Evolutionary conservation across 2,888 invertebrate genomes (phyloP), one percentile per base, ranked within the genome.

Genomic region (Phrixothrix hirtus): DNA sequence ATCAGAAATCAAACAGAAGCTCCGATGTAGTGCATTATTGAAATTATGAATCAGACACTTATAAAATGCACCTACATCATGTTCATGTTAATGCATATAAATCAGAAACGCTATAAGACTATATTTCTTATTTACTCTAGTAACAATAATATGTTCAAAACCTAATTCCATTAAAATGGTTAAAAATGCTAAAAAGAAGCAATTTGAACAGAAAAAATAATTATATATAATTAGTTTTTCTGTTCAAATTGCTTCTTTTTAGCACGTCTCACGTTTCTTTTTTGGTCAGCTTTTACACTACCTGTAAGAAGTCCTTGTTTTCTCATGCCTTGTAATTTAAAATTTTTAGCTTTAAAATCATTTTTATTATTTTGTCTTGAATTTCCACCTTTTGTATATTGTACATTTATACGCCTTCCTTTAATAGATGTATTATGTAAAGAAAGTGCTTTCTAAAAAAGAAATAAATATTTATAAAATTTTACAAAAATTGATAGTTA

Each of bases 371-470:
- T 67, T 2, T 62, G 62, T 16, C 69, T 69, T 46, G 77, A 77
- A 4, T 72, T 72, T 9, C 73, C 74, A 9, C 67, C 64, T 57
- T 68, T 60, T 0, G 77, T 74, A 51, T 78, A 78, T 55, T 75
- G 57, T 13, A 79, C 78, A 36, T 75, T 78, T 38, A 80, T 73
- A 45, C 68, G 68, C 12, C 77, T 67, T 1, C 74, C 74, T 11
- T 72, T 70, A 1, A 80, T 5, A 6, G 67, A 64, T 1, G 77
- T 68, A 21, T 76, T 69, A 60, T 79, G 74, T 44, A 79, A 56
- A 2, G 76, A 70, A 1, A 79, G 58, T 35, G 68, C 77, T 75
- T 77, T 79, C 78, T 79, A 68, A 41, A 70, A 74, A 57, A 37
- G 34, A 50, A 43, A 31, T 11, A 49, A 45, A 32, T 39, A 38